Evolutionary conservation across 30 jellyfish, hydroid and myxozoan species (phyloP).

Genomic region (Nemopilema nomurai): DNA sequence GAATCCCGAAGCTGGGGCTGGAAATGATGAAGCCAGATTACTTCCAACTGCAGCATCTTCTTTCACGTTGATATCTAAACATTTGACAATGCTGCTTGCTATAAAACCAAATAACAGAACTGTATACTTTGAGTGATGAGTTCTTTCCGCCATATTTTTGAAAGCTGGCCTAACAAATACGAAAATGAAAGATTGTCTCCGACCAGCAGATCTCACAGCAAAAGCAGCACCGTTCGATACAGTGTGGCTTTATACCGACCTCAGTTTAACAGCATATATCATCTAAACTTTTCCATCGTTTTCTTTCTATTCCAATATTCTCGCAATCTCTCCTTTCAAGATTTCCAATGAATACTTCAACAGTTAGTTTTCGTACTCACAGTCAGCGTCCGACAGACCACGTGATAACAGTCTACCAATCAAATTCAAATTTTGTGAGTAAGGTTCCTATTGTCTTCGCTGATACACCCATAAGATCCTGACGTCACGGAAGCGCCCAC

Average conservation of each 20-base stretch:
- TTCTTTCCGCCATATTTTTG: constrained; percentile 54
- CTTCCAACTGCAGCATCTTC: constrained; percentile 71
- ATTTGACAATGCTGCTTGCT: constrained; percentile 6
- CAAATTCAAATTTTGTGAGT: constrained; percentile 31
- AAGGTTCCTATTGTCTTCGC: constrained; percentile 28
- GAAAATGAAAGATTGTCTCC: not conserved
- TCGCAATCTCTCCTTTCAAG: not conserved
- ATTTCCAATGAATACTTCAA: constrained; percentile 31
- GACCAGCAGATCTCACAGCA: not conserved
- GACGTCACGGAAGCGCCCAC: constrained; percentile 53
- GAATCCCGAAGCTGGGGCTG: constrained; percentile 59
- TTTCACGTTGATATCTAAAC: constrained; percentile 15
- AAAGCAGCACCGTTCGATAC: not conserved
- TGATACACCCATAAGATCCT: constrained; percentile 62
- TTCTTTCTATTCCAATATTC: not conserved
- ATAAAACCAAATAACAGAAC: constrained; percentile 19
- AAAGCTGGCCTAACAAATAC: not conserved
- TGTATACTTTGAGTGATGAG: constrained; percentile 1
- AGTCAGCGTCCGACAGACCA: constrained; percentile 71
- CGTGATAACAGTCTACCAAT: constrained; percentile 55
- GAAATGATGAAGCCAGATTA: constrained; percentile 36
- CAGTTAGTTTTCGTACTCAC: constrained; percentile 67
- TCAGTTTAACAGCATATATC: not conserved
- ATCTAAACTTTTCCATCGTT: constrained; percentile 8
- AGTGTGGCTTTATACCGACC: not conserved